Conservation (phyloP, 2,888 invertebrate species). For the Meghimatium bilineatum region DNA sequence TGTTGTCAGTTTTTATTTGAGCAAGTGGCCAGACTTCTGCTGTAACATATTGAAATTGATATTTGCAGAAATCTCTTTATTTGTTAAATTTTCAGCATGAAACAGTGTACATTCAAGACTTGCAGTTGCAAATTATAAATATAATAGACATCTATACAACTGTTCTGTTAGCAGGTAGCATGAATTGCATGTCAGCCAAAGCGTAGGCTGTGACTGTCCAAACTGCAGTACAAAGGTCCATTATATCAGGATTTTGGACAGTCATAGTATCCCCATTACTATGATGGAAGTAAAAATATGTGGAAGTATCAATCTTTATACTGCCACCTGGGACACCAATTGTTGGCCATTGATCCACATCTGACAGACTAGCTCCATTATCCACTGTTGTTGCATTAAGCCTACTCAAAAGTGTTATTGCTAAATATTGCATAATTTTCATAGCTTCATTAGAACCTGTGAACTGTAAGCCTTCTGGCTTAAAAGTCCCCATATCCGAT, state of each 20-base stretch:
- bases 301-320: slow-evolving; percentile 83
- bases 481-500: slow-evolving; percentile 89
- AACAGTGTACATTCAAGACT: no score
- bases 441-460: slow-evolving; percentile 70
- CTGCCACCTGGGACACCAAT: slow-evolving; percentile 85
- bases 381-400: slow-evolving; percentile 83
- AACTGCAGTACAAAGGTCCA: slow-evolving; percentile 86
- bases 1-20: no score
- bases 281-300: slow-evolving; percentile 88
- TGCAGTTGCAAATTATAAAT: no score
- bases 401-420: slow-evolving; percentile 83
- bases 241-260: slow-evolving; percentile 83
- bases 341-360: slow-evolving; percentile 82
- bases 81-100: no score
- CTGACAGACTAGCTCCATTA: slow-evolving; percentile 81
- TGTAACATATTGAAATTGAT: no score
- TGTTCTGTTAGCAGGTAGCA: slow-evolving; percentile 61
- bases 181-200: slow-evolving; percentile 84
- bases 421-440: slow-evolving; percentile 81
- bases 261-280: slow-evolving; percentile 87
- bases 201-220: slow-evolving; percentile 88
- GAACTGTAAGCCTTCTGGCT: slow-evolving; percentile 84
- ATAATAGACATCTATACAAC: no score
- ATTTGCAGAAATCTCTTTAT: no score
- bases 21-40: no score